Base-by-base conservation (phyloP, 2,888 invertebrate species). In the Ornithoptera priamus region DNA sequence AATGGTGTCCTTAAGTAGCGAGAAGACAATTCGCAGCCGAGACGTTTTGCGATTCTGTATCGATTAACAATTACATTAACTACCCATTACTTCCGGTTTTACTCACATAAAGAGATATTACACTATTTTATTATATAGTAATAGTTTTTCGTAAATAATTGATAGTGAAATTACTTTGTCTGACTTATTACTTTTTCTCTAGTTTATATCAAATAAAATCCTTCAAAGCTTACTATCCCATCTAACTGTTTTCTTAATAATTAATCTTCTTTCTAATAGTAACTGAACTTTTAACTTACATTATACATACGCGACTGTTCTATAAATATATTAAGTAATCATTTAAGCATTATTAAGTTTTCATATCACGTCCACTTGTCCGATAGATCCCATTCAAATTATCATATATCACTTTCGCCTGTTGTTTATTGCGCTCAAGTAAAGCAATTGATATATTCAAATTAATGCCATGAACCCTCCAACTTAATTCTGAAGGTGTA, bases 11-110 rank as follows among this genome's bases (percentile, higher is more conserved):
- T 24, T 50, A 70, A 63, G 36, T 63, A 15, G 67, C 18, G 58
- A 70, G 70, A 66, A 62, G 58, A 67, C 63, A 67, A 67, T 65
- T 67, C 67, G 59, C 70, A 70, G 70, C 59, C 53, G 42, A 62
- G 50, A 63, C 53, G 10, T 20, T 63, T 46, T 62, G 36, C 57
- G 46, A 69, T 69, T 65, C 39, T 22, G 50, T 65, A 62, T 65
- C 57, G 69, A 65, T 65, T 68, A 64, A 57, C 42, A 15, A 62
- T 57, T 17, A 53, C 15, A 17, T 53, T n/a, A 17, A 53, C 53
- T 53, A 53, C 5, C 53, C 17, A 1, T 53, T 53, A 12, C 53
- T 3, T 6, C 5, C 2, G 17, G n/a, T n/a, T 53, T 53, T 53
- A n/a, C 53, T n/a, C 39, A 39, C 39, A 39, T 39, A 10, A 39